Base-by-base conservation (phyloP, 2,888 invertebrate species). In the Abrostola tripartita region DNA sequence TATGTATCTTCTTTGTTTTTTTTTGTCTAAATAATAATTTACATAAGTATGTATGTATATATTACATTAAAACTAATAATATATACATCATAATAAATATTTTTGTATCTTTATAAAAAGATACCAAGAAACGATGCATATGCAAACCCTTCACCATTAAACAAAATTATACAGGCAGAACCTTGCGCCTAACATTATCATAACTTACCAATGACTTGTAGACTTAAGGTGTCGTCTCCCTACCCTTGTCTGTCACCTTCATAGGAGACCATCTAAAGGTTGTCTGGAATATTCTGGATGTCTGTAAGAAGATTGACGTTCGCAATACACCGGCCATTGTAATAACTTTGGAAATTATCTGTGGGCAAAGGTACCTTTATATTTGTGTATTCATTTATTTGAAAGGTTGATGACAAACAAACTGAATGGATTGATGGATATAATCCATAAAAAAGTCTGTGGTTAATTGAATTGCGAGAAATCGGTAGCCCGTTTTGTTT, bases 211-310 rank as follows among this genome's bases (percentile, higher is more conserved):
- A 9, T 47, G 44, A 47, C 44, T 47, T 47, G 14, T 24, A 47
- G 24, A 47, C 14, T 9, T 9, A 14, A 47, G 24, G 44, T 47
- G 44, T 47, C 44, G 24, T 24, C 24, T 47, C 24, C 10, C 44
- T 47, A 47, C 44, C 44, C 44, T 47, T 47, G 44, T 47, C 24
- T 47, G 44, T 24, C 44, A 47, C 44, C 44, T 47, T 47, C 44
- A 24, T 47, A 24, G 14, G 9, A 47, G 24, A 9, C 24, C 5
- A 47, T 9, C 14, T 24, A 47, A 47, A 47, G 44, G 44, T 47
- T 47, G 44, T 47, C 44, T 47, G 44, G 44, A 14, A 47, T 8
- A 47, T 14, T 24, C 8, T 6, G 24, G 24, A 47, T 24, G 44
- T 47, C 24, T 24, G 44, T 7, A 24, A 0, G 8, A 47, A 47